Base-by-base conservation (phyloP, 2,888 invertebrate species). In the Phanerotoma sp. region DNA sequence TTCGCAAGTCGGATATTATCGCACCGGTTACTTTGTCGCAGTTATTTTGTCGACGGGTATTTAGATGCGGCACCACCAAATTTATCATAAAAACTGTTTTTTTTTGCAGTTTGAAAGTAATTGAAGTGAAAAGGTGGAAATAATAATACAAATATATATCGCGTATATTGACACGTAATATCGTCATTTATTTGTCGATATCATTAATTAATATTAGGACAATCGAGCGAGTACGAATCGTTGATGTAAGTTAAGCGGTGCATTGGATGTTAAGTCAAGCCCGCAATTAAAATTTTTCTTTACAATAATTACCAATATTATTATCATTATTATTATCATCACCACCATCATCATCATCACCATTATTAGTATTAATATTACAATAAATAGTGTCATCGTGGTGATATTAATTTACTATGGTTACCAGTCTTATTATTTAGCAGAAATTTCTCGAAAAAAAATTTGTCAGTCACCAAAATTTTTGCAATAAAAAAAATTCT, bases 151-250 rank as follows among this genome's bases (percentile, higher is more conserved):
- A 32, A 41, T 47, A 33, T 46, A n/a, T n/a, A n/a, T 45, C 41
- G 33, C 40, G 40, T 46, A 58, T 62, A 60, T 60, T 59, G 58
- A 61, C 61, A 59, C 56, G 54, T 58, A 57, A 54, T 53, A 57
- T 62, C 52, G 54, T 56, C 47, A 40, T 59, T 54, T 62, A 62
- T 57, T 62, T 54, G 55, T 61, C 61, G 57, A 61, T 62, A 60
- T 57, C 55, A 54, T 61, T 57, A 45, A 61, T n/a, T 54, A 59
- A 53, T 41, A 50, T 46, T 47, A 59, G 61, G 54, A 62, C 54
- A 54, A 59, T 57, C 52, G 62, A 58, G 56, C 57, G 49, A 48
- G 56, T 58, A 56, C 53, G 59, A 56, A 50, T 57, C 47, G 40
- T 47, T 40, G 6, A 28, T 40, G n/a, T 33, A 45, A 18, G 16